Base-by-base conservation (phyloP, 2,113 vertebrate genomes). In the Pseudopodoces humilis region DNA sequence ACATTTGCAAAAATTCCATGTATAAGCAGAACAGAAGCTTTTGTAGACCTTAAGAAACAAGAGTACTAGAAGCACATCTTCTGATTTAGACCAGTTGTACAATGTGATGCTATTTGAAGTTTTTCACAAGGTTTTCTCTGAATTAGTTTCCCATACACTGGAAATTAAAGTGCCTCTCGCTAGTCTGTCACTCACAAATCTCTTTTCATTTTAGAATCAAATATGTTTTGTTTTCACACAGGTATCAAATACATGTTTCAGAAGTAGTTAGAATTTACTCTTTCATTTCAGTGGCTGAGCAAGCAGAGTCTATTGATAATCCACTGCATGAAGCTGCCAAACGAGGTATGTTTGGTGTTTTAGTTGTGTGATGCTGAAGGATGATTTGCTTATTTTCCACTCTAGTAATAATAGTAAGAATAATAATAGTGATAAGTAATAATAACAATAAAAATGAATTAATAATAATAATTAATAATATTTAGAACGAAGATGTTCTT, bases 311-410 rank as follows among this genome's bases (percentile, higher is more conserved):
- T 41, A 99, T 99, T 77, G 99, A 99, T 96, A 99, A 99, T 93
- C 99, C 99, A 55, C 97, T 99, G 97, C 99, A 99, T 33, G 99
- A 99, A 97, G 99, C 99, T 92, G 99, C 99, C 77, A 99, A 99
- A 96, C 98, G 99, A 98, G 99, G 99, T 92, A 35, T 95, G 74
- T 65, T 81, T 65, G 53, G 17, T 49, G 11, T 79, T 87, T 75
- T 30, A 55, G 24, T 63, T 93, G 7, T 55, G 31, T 58, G 20
- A 46, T 59, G 21, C 28, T 72, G 23, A 69, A 85, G 31, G 16
- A 35, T 41, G 11, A 56, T 85, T 44, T 83, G 8, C 49, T 69
- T 78, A 15, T 50, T 81, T 86, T 86, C 20, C 39, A 39, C 39
- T 39, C 11, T 39, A 39, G 39, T 12, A 39, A 12, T 39, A 39